Evolutionary conservation across 2,888 invertebrate genomes (phyloP).

Genomic region (Caenorhabditis afra): DNA sequence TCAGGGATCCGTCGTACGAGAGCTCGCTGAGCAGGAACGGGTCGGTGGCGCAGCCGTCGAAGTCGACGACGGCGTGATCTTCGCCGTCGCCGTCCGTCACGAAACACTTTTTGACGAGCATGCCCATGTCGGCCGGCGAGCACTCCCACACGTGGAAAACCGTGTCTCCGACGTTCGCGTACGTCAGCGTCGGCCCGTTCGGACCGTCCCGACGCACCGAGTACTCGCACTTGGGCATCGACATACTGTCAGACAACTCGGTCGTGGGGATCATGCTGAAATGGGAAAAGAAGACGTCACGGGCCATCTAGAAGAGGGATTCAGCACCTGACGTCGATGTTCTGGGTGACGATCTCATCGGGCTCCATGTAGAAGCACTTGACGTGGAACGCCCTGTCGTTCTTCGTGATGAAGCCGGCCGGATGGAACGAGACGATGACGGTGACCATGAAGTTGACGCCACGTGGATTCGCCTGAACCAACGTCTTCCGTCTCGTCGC

Average conservation of each 20-base stretch:
- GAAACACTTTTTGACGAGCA: conserved; percentile 79
- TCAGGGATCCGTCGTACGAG: conserved; percentile 74
- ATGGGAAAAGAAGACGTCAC: conserved; percentile 1
- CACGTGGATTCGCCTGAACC: conserved; percentile 78
- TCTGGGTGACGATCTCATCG: conserved; percentile 79
- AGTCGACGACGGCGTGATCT: conserved; percentile 78
- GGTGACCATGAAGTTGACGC: conserved; percentile 79
- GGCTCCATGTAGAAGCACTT: conserved; percentile 80
- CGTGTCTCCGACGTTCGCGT: conserved; percentile 79
- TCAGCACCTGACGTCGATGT: conserved; percentile 78
- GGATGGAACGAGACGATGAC: conserved; percentile 80
- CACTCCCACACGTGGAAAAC: conserved; percentile 80
- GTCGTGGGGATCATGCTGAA: conserved; percentile 78
- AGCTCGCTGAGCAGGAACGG: conserved; percentile 74
- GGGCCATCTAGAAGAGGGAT: not conserved
- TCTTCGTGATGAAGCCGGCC: conserved; percentile 79
- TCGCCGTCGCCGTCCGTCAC: conserved; percentile 80
- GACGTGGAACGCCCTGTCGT: conserved; percentile 79
- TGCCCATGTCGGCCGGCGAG: conserved; percentile 77
- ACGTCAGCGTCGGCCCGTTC: conserved; percentile 76
- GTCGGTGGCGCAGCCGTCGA: conserved; percentile 77
- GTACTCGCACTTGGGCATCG: conserved; percentile 79
- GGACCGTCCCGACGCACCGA: conserved; percentile 72
- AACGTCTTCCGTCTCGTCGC: too few relatives aligned
- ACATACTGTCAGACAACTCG: conserved; percentile 76